Evolutionary conservation across 2,113 vertebrate genomes (phyloP), one percentile per base, ranked within the genome.

Genomic region (Zeus faber): DNA sequence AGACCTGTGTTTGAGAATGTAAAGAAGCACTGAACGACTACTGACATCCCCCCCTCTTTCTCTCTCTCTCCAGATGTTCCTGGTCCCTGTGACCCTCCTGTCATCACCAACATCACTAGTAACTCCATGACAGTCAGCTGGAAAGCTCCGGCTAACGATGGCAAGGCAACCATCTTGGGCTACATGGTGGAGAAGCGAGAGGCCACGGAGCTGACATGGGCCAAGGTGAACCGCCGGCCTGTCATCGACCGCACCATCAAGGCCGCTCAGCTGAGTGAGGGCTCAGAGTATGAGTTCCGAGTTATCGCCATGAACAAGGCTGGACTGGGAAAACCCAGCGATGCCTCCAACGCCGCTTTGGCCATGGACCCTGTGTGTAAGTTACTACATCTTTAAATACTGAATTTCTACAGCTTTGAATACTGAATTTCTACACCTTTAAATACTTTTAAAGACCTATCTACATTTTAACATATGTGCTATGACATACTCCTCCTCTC

Each of bases 81-180:
- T 0, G 97, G 97, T 69, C 93, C 93, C 53, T 94, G 93, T 43
- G 97, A 98, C 17, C 92, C 95, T 37, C 97, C 97, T 0, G 59
- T 99, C 65, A 95, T 99, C 69, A 98, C 94, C 77, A 99, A 98
- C 41, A 79, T 98, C 64, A 99, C 94, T 0, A 94, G 92, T 70
- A 86, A 97, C 74, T 95, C 95, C 20, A 99, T 99, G 97, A 97
- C 94, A 5, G 96, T 99, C 39, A 98, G 95, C 87, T 99, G 97
- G 97, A 99, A 99, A 75, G 87, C 92, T 7, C 96, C 97, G 45
- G 92, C 91, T 33, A 88, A 92, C 80, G 97, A 99, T 54, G 97
- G 97, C n/a, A 92, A 91, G 43, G 92, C 97, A 7, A 75, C 91
- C 29, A 90, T 99, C 65, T 92, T 97, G 66, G 97, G 97, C 58